Conservation (phyloP, 1,140 invertebrate genomes). For the Trichonephila clavata region DNA sequence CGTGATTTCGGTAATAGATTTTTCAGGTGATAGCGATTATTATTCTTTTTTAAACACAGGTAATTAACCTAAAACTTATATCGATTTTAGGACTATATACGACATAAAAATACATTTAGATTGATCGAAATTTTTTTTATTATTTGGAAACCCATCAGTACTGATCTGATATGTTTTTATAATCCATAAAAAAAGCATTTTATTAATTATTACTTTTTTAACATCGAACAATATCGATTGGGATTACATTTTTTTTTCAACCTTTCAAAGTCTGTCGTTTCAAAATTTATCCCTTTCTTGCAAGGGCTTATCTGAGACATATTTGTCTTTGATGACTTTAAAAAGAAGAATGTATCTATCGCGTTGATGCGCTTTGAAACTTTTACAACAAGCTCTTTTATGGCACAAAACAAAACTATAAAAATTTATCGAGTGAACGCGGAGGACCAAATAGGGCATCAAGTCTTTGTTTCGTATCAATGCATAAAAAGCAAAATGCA, state of each 20-base stretch:
- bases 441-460: conserved; percentile 26
- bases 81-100: background rate
- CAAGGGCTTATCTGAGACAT: conserved; percentile 36
- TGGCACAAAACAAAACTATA: conserved; percentile 45
- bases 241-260: background rate
- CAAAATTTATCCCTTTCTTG: conserved; percentile 1
- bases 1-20: no score
- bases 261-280: conserved; percentile 21
- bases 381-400: conserved; percentile 48
- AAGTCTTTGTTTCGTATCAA: conserved; percentile 46
- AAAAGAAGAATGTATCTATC: conserved; percentile 36
- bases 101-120: background rate
- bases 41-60: background rate
- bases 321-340: conserved; percentile 48
- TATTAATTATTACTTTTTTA: background rate
- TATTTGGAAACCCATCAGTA: background rate
- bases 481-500: conserved; percentile 62
- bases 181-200: background rate
- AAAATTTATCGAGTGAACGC: conserved; percentile 45
- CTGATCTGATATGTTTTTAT: background rate
- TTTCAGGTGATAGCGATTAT: background rate
- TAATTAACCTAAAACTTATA: background rate
- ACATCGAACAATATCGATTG: background rate
- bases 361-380: conserved; percentile 35
- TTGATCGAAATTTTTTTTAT: background rate